Conservation (phyloP, 2,113 vertebrate genomes). For the Columba livia region DNA sequence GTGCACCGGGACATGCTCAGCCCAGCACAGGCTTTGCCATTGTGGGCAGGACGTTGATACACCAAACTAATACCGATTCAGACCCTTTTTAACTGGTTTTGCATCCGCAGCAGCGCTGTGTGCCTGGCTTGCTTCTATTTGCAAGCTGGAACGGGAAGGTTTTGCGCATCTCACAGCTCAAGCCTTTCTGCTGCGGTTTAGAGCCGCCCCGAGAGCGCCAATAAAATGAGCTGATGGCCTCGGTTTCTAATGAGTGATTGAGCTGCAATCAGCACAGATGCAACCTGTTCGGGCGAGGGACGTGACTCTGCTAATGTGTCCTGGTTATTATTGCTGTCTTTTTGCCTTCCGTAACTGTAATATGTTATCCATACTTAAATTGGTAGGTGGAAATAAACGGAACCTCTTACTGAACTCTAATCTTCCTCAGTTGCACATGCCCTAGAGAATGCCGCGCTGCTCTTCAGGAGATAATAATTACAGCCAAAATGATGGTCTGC, state of each 20-base stretch:
- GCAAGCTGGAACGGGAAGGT: not conserved
- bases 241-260: not conserved
- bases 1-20: too few relatives aligned
- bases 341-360: not conserved
- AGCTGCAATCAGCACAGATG: not conserved
- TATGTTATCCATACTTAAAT: conserved; percentile 24
- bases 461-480: conserved; percentile 55
- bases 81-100: accelerated
- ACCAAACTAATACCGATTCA: not conserved
- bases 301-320: not conserved
- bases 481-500: conserved; percentile 28
- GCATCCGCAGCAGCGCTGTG: accelerated
- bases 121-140: not conserved
- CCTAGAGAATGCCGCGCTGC: not conserved
- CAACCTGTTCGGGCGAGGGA: not conserved
- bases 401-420: conserved; percentile 44
- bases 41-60: not conserved
- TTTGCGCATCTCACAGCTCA: not conserved
- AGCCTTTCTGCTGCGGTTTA: not conserved
- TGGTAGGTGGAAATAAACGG: conserved; percentile 40
- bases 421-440: conserved; percentile 35
- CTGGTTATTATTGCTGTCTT: not conserved
- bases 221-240: not conserved
- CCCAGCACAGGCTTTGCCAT: too few relatives aligned
- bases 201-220: not conserved